Conservation (phyloP, 2,888 invertebrate species). For the Oligia latruncula region DNA sequence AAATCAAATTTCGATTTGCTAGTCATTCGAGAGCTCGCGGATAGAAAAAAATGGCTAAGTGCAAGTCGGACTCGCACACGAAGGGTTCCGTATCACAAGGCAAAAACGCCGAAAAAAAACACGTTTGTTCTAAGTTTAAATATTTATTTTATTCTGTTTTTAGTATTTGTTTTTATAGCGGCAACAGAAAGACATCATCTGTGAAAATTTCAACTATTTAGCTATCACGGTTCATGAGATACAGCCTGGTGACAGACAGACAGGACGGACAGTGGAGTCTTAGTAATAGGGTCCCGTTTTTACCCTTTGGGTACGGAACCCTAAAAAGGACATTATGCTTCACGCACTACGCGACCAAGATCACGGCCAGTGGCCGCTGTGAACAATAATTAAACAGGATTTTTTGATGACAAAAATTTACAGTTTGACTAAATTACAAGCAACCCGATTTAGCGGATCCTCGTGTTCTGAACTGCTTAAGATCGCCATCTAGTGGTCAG, state of each 20-base stretch:
- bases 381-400: neutral
- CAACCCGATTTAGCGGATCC: neutral
- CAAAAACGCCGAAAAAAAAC: too few species aligned
- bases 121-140: too few species aligned
- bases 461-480: neutral
- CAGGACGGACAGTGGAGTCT: too few species aligned
- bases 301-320: too few species aligned
- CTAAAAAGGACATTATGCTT: neutral
- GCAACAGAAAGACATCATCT: neutral
- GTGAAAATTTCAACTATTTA: too few species aligned
- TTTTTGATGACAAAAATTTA: neutral
- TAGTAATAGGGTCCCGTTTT: too few species aligned
- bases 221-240: too few species aligned
- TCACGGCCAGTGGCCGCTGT: neutral
- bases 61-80: too few species aligned
- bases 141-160: too few species aligned
- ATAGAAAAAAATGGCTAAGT: neutral
- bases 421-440: neutral
- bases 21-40: neutral
- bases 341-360: neutral
- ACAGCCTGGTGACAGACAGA: too few species aligned
- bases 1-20: neutral
- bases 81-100: too few species aligned
- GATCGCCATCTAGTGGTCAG: neutral
- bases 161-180: too few species aligned